Base-by-base conservation (phyloP, 2,113 vertebrate genomes). In the Scopus umbretta region DNA sequence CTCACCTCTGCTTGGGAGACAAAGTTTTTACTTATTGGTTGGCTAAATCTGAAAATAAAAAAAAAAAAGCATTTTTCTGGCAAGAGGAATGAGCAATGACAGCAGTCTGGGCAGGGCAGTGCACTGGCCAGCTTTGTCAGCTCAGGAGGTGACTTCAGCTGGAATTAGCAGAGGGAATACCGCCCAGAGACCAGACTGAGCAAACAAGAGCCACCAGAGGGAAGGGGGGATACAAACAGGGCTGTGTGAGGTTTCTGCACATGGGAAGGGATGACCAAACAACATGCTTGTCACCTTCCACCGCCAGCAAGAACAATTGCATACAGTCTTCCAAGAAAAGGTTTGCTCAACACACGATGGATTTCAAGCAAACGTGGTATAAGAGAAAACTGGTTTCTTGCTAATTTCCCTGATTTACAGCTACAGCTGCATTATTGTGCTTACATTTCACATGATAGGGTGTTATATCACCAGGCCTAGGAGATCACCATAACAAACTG, bases 131-230 rank as follows among this genome's bases (percentile, higher is more conserved):
- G 94, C 62, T 96, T 94, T 95, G 87, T 96, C 86, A 94, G 80
- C 61, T 94, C 91, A 92, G 95, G 96, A 96, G 95, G 83, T 95
- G 96, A 97, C 94, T 97, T 97, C 95, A 95, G 73, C 94, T 87
- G 91, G 95, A 96, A 94, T 96, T 94, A 96, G 90, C 83, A 91
- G 66, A 95, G 92, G 95, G 92, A 95, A 95, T 92, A 92, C 70
- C 8, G 4, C 80, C 45, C 83, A 87, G 62, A 81, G 91, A 85
- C 36, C 38, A 52, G 25, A 80, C 76, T 87, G 73, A 94, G 88
- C 91, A 96, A 97, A 96, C 86, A 96, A 81, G 70, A 71, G 26
- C 0, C 0, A 55, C 30, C 6, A 7, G 38, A 0, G 0, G 42
- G 58, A 72, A 86, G 43, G 36, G 36, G 7, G 27, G 25, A 80